Conservation (phyloP, 2,888 invertebrate genomes). For the Pandemis corylana region DNA sequence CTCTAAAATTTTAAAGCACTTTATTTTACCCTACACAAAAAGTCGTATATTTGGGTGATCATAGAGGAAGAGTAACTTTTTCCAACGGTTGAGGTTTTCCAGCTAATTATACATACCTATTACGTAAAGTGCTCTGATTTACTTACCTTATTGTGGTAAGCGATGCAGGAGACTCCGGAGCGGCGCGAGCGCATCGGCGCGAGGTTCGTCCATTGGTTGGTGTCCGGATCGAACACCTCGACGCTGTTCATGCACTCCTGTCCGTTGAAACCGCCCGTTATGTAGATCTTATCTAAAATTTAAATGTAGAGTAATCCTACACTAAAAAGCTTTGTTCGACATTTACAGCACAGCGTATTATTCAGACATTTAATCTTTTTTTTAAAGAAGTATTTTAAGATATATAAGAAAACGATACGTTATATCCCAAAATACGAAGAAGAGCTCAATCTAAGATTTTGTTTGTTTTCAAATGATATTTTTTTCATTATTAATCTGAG, state of each 20-base stretch:
- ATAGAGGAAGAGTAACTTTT: neutral
- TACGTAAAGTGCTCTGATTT: conserved; percentile 34
- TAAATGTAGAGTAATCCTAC: conserved; percentile 2
- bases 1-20: too few relatives aligned
- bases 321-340: neutral
- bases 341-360: too few relatives aligned
- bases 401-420: too few relatives aligned
- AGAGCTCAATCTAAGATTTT: neutral
- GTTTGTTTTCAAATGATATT: too few relatives aligned
- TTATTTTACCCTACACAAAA: too few relatives aligned
- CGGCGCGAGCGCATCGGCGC: conserved; percentile 92
- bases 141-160: conserved; percentile 91
- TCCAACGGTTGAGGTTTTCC: too few relatives aligned
- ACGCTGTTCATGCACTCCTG: conserved; percentile 94
- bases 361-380: too few relatives aligned
- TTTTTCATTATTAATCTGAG: too few relatives aligned
- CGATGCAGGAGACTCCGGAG: conserved; percentile 96
- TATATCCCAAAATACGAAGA: too few relatives aligned
- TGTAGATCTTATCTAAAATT: conserved; percentile 88
- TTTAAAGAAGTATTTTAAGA: too few relatives aligned
- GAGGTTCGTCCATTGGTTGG: conserved; percentile 93
- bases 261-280: conserved; percentile 96
- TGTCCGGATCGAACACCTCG: conserved; percentile 91
- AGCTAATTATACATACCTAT: neutral
- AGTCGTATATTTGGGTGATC: neutral